Evolutionary conservation across 64 coral and sea anemone species (phyloP).

Genomic region (Pocillopora damicornis): DNA sequence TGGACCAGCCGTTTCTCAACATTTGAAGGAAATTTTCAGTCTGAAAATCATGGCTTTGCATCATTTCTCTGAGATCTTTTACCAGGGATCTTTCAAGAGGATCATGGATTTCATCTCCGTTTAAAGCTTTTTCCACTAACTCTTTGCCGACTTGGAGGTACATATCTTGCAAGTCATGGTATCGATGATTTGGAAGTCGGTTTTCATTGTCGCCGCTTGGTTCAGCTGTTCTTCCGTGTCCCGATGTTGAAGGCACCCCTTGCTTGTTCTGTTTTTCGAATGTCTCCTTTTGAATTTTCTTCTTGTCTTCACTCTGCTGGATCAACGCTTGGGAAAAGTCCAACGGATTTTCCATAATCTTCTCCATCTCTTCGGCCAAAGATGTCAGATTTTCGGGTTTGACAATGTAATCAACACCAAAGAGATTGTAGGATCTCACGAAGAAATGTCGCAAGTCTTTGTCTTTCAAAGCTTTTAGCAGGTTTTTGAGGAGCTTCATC

Average conservation of each 20-base stretch:
- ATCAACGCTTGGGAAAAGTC: constrained; percentile 25
- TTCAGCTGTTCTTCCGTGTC: too few species aligned
- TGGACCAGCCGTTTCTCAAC: not conserved
- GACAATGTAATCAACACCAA: constrained; percentile 35
- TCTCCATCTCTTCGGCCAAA: constrained; percentile 18
- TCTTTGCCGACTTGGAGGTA: not conserved
- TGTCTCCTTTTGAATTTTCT: not conserved
- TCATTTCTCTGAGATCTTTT: not conserved
- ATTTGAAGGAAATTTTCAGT: not conserved
- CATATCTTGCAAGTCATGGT: not conserved
- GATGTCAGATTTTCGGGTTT: constrained; percentile 3
- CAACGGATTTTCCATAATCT: constrained; percentile 43
- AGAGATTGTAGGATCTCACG: constrained; percentile 54
- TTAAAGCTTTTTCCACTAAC: not conserved
- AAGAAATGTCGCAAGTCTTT: constrained; percentile 53
- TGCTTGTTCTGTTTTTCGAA: not conserved
- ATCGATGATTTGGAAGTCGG: not conserved
- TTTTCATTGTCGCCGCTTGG: not conserved
- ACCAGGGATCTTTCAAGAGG: not conserved
- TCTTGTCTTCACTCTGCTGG: not conserved
- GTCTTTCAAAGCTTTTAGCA: not conserved
- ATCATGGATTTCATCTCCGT: not conserved
- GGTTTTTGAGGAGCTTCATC: constrained; percentile 12
- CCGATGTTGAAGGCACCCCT: too few species aligned
- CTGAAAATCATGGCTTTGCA: not conserved